phyloP scores from a whole-genome alignment of 2,113 vertebrate genomes.

The Seriola dumerili region DNA sequence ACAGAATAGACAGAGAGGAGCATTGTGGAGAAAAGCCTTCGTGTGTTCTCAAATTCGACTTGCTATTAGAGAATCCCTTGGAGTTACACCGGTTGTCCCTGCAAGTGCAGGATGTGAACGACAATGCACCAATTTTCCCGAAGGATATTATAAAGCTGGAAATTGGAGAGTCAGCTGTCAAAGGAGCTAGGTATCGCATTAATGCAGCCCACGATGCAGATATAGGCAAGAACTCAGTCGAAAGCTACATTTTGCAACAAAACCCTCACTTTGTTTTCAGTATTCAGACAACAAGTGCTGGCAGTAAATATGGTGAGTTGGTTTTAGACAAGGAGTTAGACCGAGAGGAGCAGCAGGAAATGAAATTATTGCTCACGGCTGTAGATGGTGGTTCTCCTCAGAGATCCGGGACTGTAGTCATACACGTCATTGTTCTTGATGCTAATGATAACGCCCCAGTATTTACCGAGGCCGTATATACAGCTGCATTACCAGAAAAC shows the following conservation, averaged over 20 bases:
- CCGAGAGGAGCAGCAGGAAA: constrained; percentile 70
- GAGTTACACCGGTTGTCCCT: constrained; percentile 74
- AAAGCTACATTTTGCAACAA: constrained; percentile 69
- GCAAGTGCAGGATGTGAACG: constrained; percentile 86
- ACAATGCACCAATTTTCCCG: constrained; percentile 82
- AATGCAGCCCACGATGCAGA: constrained; percentile 82
- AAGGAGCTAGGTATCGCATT: constrained; percentile 79
- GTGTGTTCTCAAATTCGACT: constrained; percentile 84
- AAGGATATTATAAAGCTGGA: constrained; percentile 72
- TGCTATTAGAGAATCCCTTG: constrained; percentile 74
- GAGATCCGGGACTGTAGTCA: constrained; percentile 69
- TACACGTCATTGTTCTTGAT: constrained; percentile 73
- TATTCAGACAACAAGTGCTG: constrained; percentile 58
- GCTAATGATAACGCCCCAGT: constrained; percentile 80
- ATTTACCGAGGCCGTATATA: constrained; percentile 74
- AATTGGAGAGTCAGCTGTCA: constrained; percentile 75
- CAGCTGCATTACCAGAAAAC: constrained; percentile 70
- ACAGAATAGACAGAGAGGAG: constrained; percentile 86
- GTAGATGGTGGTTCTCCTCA: constrained; percentile 78
- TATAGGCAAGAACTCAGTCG: constrained; percentile 71
- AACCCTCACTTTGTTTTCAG: constrained; percentile 75
- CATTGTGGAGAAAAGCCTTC: constrained; percentile 75
- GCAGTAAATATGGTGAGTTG: constrained; percentile 72
- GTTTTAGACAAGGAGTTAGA: constrained; percentile 75
- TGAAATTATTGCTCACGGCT: constrained; percentile 72